Conservation (phyloP, 2,888 invertebrate species). For the Neelides folsomi region DNA sequence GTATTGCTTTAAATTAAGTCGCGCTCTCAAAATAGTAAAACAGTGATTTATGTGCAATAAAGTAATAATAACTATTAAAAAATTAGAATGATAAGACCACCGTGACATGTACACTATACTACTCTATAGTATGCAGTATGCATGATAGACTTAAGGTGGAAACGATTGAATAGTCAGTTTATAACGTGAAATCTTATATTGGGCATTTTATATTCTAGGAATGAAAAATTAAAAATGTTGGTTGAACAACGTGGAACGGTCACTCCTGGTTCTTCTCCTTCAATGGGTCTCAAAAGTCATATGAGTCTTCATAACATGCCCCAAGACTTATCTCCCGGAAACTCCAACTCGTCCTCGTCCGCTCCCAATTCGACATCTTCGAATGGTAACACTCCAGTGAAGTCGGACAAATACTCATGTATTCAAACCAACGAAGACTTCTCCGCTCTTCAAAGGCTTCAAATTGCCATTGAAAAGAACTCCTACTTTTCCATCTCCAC, state of each 20-base stretch:
- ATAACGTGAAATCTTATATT: not conserved
- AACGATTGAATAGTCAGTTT: too few relatives aligned
- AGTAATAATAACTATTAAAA: too few relatives aligned
- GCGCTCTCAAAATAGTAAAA: too few relatives aligned
- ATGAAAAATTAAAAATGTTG: constrained; percentile 14
- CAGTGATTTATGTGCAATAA: too few relatives aligned
- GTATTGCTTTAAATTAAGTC: too few relatives aligned
- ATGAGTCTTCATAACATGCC: constrained; percentile 7
- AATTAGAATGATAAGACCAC: too few relatives aligned
- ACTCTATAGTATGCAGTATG: too few relatives aligned
- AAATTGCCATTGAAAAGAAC: constrained; percentile 23
- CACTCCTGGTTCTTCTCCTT: constrained; percentile 10
- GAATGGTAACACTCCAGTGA: constrained; percentile 16
- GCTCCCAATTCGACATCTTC: constrained; percentile 6
- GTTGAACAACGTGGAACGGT: constrained; percentile 15
- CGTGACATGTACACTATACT: too few relatives aligned
- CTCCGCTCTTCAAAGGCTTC: constrained; percentile 27
- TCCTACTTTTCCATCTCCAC: constrained; percentile 12
- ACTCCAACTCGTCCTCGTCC: constrained; percentile 12
- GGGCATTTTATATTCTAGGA: not conserved
- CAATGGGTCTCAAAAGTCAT: constrained; percentile 4
- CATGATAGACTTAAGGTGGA: too few relatives aligned
- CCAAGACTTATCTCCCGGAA: constrained; percentile 20
- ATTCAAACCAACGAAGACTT: constrained; percentile 9
- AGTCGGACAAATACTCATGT: not conserved